Evolutionary conservation across 2,797 vertebrate species (phyloP).

Genomic region (Galago senegalensis): DNA sequence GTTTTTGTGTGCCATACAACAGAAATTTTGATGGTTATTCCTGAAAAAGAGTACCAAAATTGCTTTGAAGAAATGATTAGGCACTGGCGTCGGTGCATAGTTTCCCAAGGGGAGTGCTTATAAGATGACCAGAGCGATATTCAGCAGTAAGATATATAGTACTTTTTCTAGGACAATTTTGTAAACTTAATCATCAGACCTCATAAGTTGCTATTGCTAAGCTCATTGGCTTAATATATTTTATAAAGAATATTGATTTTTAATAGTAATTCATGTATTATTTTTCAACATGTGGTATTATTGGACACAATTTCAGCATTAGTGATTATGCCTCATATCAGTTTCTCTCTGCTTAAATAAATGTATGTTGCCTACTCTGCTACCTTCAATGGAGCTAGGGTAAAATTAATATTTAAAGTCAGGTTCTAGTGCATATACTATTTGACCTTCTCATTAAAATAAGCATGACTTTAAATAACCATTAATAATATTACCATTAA

Average conservation of each 20-base stretch:
- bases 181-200: no score
- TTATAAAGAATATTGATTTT: conserved; percentile 78
- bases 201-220: conserved; percentile 70
- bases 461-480: conserved; percentile 68
- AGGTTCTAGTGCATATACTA: conserved; percentile 70
- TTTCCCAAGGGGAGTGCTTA: no score
- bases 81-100: no score
- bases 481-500: conserved; percentile 74
- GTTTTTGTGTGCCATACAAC: no score
- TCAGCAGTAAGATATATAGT: no score
- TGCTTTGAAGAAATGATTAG: no score
- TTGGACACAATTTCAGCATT: conserved; percentile 83
- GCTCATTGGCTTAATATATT: conserved; percentile 69
- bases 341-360: conserved; percentile 76
- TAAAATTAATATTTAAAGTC: conserved; percentile 84
- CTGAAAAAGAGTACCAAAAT: no score
- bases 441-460: conserved; percentile 83
- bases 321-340: conserved; percentile 80
- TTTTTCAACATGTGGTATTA: conserved; percentile 65
- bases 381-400: conserved; percentile 62
- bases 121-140: no score
- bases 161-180: no score
- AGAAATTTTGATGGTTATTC: no score
- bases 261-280: conserved; percentile 76
- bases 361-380: conserved; percentile 74